These are phyloP conservation scores for Furcifer pardalis DNA, from an alignment of 2,797 vertebrate genomes.

Conservation along the genomic window DNA sequence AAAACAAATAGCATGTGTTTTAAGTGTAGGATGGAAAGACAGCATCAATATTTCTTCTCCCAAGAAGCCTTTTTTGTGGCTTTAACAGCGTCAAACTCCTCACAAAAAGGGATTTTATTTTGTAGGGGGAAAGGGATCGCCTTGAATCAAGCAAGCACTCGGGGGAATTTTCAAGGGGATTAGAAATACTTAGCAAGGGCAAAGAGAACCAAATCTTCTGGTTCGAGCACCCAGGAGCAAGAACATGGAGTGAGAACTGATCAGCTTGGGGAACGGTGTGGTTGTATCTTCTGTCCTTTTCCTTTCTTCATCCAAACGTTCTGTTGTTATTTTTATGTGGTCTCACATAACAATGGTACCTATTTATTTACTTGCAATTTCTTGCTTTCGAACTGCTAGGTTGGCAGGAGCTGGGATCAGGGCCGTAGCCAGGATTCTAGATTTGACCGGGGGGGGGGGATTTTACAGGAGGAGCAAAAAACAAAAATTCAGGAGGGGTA, in stretches of 20 bases:
- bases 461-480: too few species aligned
- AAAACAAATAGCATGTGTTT: conserved; percentile 75
- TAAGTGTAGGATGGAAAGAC: conserved; percentile 67
- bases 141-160: conserved; percentile 19
- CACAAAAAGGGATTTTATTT: conserved; percentile 24
- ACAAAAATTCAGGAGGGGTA: too few species aligned
- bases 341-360: too few species aligned
- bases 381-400: too few species aligned
- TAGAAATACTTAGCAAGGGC: neutral
- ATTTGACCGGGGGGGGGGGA: too few species aligned
- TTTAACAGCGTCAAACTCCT: conserved; percentile 49
- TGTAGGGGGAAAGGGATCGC: conserved; percentile 29
- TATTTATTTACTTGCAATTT: too few species aligned
- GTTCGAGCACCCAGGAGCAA: neutral
- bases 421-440: too few species aligned
- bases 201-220: neutral
- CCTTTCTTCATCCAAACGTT: neutral
- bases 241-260: neutral
- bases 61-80: conserved; percentile 55
- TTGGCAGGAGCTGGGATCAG: too few species aligned
- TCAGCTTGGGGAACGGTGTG: neutral
- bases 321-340: too few species aligned
- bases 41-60: conserved; percentile 57
- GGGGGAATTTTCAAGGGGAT: conserved; percentile 33
- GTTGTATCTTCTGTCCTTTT: neutral